A percentile compares a stretch with the other conserved stretches of the same genome.
These are phyloP conservation scores for Melanotaenia nigrans DNA, from an alignment of 2,797 vertebrate species.

Conservation along the genomic window DNA sequence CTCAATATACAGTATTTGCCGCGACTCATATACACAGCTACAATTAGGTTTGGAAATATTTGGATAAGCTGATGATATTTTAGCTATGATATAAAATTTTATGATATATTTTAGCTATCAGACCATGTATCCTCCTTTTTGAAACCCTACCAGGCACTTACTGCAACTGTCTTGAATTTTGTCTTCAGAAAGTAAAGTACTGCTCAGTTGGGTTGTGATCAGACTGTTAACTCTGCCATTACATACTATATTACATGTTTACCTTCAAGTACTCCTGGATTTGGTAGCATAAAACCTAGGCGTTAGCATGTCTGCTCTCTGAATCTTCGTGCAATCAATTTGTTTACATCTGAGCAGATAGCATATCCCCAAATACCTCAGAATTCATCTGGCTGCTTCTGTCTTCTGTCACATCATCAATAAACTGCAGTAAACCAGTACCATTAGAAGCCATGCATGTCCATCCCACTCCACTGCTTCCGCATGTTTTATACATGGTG, in stretches of 20 bases:
- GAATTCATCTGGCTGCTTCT: slow-evolving; percentile 2
- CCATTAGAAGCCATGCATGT: neutral
- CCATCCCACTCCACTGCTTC: neutral
- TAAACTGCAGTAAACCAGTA: neutral
- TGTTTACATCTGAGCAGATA: slow-evolving; percentile 3
- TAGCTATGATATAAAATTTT: no score
- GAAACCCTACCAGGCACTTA: neutral
- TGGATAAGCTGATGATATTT: no score
- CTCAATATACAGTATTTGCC: no score
- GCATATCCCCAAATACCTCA: neutral
- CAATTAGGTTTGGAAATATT: neutral
- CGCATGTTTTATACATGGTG: neutral
- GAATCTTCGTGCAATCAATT: neutral
- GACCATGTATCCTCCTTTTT: neutral
- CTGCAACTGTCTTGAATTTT: neutral
- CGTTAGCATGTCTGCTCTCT: neutral
- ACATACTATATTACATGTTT: neutral
- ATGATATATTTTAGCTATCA: no score
- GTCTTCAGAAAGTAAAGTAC: neutral
- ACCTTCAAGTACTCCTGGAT: neutral
- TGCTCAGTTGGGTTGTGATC: neutral
- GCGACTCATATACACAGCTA: neutral
- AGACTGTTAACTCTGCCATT: neutral
- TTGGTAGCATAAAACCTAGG: neutral
- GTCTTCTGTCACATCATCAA: slow-evolving; percentile 4